Conservation (phyloP, 2,888 invertebrate species). For the Chrysolina americana region DNA sequence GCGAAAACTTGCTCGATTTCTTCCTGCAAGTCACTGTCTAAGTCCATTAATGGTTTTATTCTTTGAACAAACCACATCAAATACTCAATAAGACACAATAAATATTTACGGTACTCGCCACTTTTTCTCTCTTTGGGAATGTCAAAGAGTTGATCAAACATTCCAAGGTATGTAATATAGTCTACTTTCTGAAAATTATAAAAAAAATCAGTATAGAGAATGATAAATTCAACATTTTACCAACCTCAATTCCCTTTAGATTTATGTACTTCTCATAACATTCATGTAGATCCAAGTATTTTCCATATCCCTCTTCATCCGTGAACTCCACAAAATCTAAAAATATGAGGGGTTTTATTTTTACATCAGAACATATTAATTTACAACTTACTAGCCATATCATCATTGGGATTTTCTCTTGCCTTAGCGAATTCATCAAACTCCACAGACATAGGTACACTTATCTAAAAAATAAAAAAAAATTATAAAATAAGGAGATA, state of each 20-base stretch:
- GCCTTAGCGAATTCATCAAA: constrained; percentile 94
- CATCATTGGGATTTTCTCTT: constrained; percentile 92
- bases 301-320: constrained; percentile 99
- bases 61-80: constrained; percentile 86
- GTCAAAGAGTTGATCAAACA: constrained; percentile 96
- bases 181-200: constrained; percentile 81
- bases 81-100: constrained; percentile 88
- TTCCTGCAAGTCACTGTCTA: constrained; percentile 83
- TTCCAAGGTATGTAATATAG: constrained; percentile 94
- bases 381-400: constrained; percentile 78
- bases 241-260: constrained; percentile 93
- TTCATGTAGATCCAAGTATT: constrained; percentile 96
- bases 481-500: neutral
- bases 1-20: constrained; percentile 85
- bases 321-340: constrained; percentile 93
- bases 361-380: constrained; percentile 21
- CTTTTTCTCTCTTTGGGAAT: constrained; percentile 93
- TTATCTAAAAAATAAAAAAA: constrained; percentile 78
- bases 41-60: constrained; percentile 89
- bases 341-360: constrained; percentile 21
- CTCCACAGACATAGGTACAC: constrained; percentile 97
- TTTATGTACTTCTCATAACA: constrained; percentile 97
- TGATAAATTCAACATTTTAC: constrained; percentile 26
- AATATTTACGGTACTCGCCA: constrained; percentile 88
- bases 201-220: constrained; percentile 2